Base-by-base conservation (phyloP, 2,888 invertebrate species). In the Cactoblastis cactorum region DNA sequence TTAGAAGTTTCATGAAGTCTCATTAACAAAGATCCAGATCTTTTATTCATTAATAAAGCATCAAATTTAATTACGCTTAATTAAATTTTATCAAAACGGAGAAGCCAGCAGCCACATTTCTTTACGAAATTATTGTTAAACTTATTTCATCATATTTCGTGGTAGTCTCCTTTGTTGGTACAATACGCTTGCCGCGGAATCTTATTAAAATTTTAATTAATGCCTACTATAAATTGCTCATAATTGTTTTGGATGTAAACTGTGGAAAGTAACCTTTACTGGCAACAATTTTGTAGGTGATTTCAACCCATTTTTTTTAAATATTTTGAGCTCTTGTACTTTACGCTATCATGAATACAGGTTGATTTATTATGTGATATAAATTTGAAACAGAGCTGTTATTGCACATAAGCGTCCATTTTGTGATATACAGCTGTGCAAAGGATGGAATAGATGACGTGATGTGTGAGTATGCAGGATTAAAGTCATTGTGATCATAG, bases 191-290 rank as follows among this genome's bases (percentile, higher is more conserved):
- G 61, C 55, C 63, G 53, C 47, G 57, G 62, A 63, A 69, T 75
- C 70, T 75, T 79, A 77, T 77, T 77, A 78, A 77, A 75, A 63
- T 75, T 77, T 72, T 73, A 78, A 78, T 78, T 74, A 76, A 77
- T 75, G 72, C 63, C 59, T 70, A 66, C 67, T 72, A 75, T 72
- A 72, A 75, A 75, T 74, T 70, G 65, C 62, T 64, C 53, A 55
- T 61, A 71, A 68, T 74, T 69, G 65, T 67, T 69, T 65, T 57
- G 58, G 51, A 47, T 53, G 57, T 54, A 53, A 53, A 55, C 53
- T 47, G 53, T 9, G 45, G 52, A 24, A 53, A 53, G 52, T 57
- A 53, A 52, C 52, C 51, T 56, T 58, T 57, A 53, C 49, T 51
- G 53, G 49, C 55, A 55, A 56, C 56, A 54, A 51, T 56, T 59